Conservation (phyloP, 2,113 vertebrate genomes). For the pig (Sus scrofa) region DNA sequence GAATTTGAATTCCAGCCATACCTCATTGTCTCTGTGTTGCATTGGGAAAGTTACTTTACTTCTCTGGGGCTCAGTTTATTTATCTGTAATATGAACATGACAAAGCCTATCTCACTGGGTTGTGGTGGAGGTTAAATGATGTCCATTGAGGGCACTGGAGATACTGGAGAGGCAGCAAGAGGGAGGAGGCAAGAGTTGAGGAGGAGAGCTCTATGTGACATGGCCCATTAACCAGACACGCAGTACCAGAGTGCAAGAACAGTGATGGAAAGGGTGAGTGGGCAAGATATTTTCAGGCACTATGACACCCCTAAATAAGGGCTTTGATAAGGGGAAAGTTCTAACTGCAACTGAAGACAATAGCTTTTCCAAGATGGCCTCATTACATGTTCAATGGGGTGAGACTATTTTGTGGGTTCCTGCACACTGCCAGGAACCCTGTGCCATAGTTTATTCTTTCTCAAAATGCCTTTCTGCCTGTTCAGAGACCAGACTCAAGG, state of each 20-base stretch:
- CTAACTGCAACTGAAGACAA: background rate
- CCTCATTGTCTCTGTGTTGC: background rate
- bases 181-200: background rate
- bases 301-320: constrained; percentile 45
- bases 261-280: background rate
- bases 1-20: background rate
- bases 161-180: background rate
- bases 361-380: constrained; percentile 59
- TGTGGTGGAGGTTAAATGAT: background rate
- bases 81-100: background rate
- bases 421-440: background rate
- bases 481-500: background rate
- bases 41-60: background rate
- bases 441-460: background rate
- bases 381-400: constrained; percentile 63
- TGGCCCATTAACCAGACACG: background rate
- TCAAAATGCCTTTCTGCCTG: background rate
- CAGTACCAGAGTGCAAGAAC: background rate
- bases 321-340: constrained; percentile 9
- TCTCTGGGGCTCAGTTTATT: background rate
- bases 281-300: constrained; percentile 11
- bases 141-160: background rate
- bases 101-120: background rate
- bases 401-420: constrained; percentile 48
- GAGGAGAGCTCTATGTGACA: background rate